Base-by-base conservation (phyloP, 2,888 invertebrate species). In the Taphrorychus bicolor region DNA sequence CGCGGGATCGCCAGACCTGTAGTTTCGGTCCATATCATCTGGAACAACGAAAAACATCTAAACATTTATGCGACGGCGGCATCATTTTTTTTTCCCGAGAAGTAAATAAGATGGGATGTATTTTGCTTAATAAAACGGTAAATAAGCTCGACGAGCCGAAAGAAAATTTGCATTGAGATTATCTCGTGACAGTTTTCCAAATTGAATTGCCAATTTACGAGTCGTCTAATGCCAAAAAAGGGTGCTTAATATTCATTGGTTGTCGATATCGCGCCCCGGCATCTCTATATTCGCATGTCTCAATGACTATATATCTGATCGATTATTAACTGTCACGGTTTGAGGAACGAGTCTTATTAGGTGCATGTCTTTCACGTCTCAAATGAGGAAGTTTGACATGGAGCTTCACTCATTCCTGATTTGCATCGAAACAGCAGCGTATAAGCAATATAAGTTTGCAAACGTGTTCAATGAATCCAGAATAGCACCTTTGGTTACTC, bases 1-100 rank as follows among this genome's bases (percentile, higher is more conserved):
- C n/a, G n/a, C n/a, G n/a, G n/a, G n/a, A n/a, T n/a, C n/a, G n/a
- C n/a, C 91, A 2, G 91, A 91, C 59, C 91, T 88, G 76, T 92
- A 92, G 62, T 88, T 88, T 66, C 91, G 87, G 73, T 91, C 90
- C 72, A 89, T 87, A 82, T 86, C 71, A 63, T 71, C 89, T 89
- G 82, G 4, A 65, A 45, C 45, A 45, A 45, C 5, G 45, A n/a
- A 32, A 32, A 32, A 32, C 11, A n/a, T n/a, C n/a, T n/a, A n/a
- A n/a, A n/a, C n/a, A n/a, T n/a, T n/a, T n/a, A n/a, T n/a, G n/a
- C n/a, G n/a, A n/a, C n/a, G n/a, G n/a, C 45, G 14, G 4, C 4
- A 17, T 45, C 2, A 17, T 14, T 16, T 45, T 51, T n/a, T n/a
- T 51, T 14, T 2, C 2, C 7, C 11, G 7, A 53, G 21, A 16